Base-by-base conservation (phyloP, 2,797 vertebrate genomes). In the Scolopax rusticola region DNA sequence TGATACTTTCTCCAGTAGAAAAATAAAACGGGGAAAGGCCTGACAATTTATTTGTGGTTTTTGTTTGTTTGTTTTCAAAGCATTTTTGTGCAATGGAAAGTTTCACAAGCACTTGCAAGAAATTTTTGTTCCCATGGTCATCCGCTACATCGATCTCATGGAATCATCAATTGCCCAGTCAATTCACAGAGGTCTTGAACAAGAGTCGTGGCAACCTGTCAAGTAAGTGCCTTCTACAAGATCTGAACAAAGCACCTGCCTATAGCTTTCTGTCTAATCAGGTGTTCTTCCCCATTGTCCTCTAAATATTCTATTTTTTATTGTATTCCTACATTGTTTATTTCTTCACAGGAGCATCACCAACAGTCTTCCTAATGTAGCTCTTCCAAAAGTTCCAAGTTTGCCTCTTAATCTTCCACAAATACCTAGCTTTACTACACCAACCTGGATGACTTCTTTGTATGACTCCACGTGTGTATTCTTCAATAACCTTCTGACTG, bases 71-170 rank as follows among this genome's bases (percentile, higher is more conserved):
- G 92, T 89, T 79, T 97, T 96, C 96, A 83, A 98, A 99, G 99
- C 98, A 95, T 98, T 99, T 97, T 97, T 99, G 96, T 99, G 99
- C 98, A 99, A 99, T 75, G 99, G 99, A n/a, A 97, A 98, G 13
- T 99, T 99, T 98, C 99, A 99, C 97, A 99, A 99, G 95, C 99
- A 99, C 96, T 98, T 99, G 96, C 99, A 99, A 98, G 99, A 99
- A 84, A 97, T 98, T 95, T 99, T 99, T 97, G 98, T 99, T 83
- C 99, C 99, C 32, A 98, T 99, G 98, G 99, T 99, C 73, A 97
- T 99, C 70, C 99, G 99, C 96, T 99, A 99, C 97, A 99, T 99
- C 12, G 99, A 99, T 97, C 99, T 99, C 93, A 99, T 99, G 99
- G 99, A 99, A 97, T 99, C 99, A 4, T 99, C 99, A 89, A 99